A percentile compares a stretch with the other conserved stretches of the same genome.
Conservation (phyloP, 2,888 invertebrate genomes). For the Hermaeophaga mercurialis region DNA sequence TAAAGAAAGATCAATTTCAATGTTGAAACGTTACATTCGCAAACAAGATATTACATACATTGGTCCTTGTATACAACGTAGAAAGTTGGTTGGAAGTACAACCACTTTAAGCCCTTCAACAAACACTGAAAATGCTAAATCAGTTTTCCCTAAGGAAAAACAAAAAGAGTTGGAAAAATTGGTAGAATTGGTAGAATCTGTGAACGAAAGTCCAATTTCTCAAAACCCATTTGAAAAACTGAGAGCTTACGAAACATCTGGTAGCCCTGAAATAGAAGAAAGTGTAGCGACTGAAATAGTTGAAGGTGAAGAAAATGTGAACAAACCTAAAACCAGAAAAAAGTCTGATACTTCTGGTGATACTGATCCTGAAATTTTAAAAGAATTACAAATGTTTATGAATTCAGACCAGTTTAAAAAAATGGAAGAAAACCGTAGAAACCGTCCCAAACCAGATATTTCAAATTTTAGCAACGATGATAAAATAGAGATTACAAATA, state of each 20-base stretch:
- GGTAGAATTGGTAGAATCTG: neutral
- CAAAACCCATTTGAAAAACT: too few species aligned
- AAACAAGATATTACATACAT: conserved; percentile 58
- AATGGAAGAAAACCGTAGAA: conserved; percentile 1
- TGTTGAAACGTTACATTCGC: conserved; percentile 53
- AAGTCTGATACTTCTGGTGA: neutral
- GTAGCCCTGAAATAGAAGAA: too few species aligned
- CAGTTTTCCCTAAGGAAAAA: too few species aligned
- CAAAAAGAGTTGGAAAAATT: neutral
- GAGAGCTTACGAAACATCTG: too few species aligned
- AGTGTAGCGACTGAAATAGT: too few species aligned
- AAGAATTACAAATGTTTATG: neutral
- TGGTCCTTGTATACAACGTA: conserved; percentile 43
- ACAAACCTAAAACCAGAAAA: too few species aligned
- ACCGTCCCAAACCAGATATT: neutral
- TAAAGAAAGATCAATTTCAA: conserved; percentile 58
- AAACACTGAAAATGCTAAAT: too few species aligned
- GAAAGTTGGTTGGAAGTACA: neutral
- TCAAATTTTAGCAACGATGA: neutral
- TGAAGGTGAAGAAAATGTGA: too few species aligned
- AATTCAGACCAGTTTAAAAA: conserved; percentile 13
- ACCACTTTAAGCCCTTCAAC: too few species aligned
- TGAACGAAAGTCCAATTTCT: neutral
- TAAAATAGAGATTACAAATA: neutral
- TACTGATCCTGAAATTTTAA: neutral